Evolutionary conservation across 1,140 invertebrate genomes (phyloP), one percentile per base, ranked within the genome.

Genomic region (Oedothorax gibbosus): DNA sequence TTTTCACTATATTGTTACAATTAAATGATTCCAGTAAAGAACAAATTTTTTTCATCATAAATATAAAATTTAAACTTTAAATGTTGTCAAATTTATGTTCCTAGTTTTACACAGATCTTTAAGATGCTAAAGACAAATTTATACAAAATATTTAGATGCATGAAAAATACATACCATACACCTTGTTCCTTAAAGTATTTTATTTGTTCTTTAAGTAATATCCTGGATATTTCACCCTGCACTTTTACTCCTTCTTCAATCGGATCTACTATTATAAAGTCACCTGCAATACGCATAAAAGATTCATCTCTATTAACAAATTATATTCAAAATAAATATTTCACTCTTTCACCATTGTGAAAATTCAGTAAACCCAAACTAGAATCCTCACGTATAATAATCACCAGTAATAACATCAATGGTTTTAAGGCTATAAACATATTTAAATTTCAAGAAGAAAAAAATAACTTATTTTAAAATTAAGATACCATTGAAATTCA

Each of bases 231-330:
- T 91, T 98, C 96, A 0, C 93, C 96, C 88, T 95, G 96, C 0
- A 98, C 96, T 92, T 97, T 97, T 85, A 95, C 93, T 57, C 96
- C 96, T 91, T 98, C 96, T 78, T 92, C 90, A 68, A 98, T 98
- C 15, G 95, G 94, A 88, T 97, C 95, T 0, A 98, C 93, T 15
- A 99, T 89, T 11, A 98, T 93, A 90, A 93, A 98, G 90, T 96
- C 93, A 76, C 92, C 91, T 91, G 85, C 76, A 88, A 85, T 62
- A 62, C 18, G 6, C 6, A 15, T 15, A 18, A 62, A 62, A 62
- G 18, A 62, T 18, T 62, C 12, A 62, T 62, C 12, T 35, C 35
- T 35, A 62, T 15, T 62, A 62, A 18, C 12, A 62, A 62, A 62
- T 1, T 62, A 62, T 18, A 62, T 62, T 62, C 18, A 62, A 62